These are phyloP conservation scores for Brachionus asplanchnoidis DNA, from an alignment of 1,140 invertebrate genomes.

Conservation along the genomic window DNA sequence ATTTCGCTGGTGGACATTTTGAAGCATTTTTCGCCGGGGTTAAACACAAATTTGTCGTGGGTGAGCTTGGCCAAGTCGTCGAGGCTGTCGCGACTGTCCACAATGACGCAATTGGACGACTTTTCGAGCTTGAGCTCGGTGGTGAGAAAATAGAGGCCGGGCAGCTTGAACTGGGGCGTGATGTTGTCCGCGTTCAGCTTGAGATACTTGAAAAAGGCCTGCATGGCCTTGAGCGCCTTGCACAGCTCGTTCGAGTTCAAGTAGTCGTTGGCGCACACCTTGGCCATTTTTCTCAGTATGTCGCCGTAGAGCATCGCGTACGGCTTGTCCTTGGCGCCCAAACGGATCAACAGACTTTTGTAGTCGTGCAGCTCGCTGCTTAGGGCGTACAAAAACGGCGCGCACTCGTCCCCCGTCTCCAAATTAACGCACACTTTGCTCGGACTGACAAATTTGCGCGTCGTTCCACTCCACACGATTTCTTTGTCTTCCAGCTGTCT, in stretches of 20 bases:
- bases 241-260: slow-evolving; percentile 42
- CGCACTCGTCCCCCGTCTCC: neutral
- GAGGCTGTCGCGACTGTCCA: slow-evolving; percentile 24
- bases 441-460: neutral
- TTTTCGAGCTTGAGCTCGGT: slow-evolving; percentile 41
- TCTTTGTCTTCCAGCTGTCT: slow-evolving; percentile 31
- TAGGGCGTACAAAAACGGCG: slow-evolving; percentile 40
- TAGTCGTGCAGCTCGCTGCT: neutral
- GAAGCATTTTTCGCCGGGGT: slow-evolving; percentile 20
- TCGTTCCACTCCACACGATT: neutral
- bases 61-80: slow-evolving; percentile 26
- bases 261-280: slow-evolving; percentile 31
- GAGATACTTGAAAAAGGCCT: slow-evolving; percentile 39
- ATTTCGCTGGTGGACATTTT: slow-evolving; percentile 15
- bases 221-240: slow-evolving; percentile 36
- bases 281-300: slow-evolving; percentile 40
- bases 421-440: slow-evolving; percentile 12
- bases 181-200: neutral
- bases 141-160: slow-evolving; percentile 29
- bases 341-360: neutral
- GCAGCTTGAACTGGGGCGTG: neutral
- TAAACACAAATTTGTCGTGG: slow-evolving; percentile 35
- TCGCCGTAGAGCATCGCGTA: slow-evolving; percentile 29
- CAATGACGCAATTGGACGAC: slow-evolving; percentile 5
- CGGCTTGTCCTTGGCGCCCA: slow-evolving; percentile 11